Conservation (phyloP, 2,113 vertebrate species). For the Labeo rohita region DNA sequence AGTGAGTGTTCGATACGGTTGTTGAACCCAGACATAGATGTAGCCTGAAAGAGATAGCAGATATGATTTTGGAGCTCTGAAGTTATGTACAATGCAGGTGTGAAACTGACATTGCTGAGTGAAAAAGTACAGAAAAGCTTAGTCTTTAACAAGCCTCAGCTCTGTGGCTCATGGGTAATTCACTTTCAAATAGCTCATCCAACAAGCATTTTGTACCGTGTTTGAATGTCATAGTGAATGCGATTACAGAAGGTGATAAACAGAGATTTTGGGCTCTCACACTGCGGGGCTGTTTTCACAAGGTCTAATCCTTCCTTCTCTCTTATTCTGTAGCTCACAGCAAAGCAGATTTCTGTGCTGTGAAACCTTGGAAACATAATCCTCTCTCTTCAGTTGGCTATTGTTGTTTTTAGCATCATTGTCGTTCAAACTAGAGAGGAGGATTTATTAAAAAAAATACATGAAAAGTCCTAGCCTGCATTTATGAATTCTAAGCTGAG, state of each 20-base stretch:
- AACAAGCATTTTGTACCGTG: background rate
- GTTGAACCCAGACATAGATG: constrained; percentile 40
- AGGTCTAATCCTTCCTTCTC: constrained; percentile 34
- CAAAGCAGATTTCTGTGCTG: constrained; percentile 30
- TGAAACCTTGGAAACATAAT: constrained; percentile 46
- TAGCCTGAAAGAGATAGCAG: constrained; percentile 45
- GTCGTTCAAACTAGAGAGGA: constrained; percentile 24
- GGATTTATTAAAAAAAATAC: constrained; percentile 29
- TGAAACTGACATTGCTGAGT: constrained; percentile 43
- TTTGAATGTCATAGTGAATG: background rate
- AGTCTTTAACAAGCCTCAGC: background rate
- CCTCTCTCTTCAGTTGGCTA: constrained; percentile 26
- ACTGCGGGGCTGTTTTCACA: background rate
- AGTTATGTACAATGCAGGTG: constrained; percentile 40
- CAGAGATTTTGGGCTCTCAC: constrained; percentile 23
- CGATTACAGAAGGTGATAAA: constrained; percentile 17
- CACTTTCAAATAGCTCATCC: background rate
- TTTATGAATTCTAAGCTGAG: background rate
- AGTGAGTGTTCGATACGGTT: constrained; percentile 21
- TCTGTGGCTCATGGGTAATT: background rate
- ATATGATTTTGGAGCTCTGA: constrained; percentile 49
- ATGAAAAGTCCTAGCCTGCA: constrained; percentile 20
- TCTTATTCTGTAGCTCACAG: constrained; percentile 30
- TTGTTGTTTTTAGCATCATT: constrained; percentile 26
- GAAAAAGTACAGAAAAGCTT: background rate